Percentiles rank a stretch among this genome's conserved stretches.
phyloP scores from a whole-genome alignment of 2,113 vertebrate species.

The Lutjanus erythropterus region DNA sequence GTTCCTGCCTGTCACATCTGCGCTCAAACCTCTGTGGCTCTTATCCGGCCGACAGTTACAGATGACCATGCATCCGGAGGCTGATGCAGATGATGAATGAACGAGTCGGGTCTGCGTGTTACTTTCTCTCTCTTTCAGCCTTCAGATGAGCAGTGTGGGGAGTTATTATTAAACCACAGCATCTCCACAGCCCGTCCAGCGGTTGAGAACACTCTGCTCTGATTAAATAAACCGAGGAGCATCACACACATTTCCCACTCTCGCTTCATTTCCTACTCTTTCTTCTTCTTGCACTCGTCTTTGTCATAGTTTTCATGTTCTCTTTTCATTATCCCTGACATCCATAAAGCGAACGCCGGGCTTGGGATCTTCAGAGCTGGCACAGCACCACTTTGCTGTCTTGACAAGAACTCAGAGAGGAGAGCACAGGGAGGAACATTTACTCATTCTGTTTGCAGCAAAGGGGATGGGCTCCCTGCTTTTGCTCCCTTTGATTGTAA shows the following conservation, averaged over 20 bases:
- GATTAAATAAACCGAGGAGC: constrained; percentile 57
- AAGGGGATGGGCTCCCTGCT: constrained; percentile 66
- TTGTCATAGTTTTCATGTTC: constrained; percentile 58
- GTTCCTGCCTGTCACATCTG: constrained; percentile 68
- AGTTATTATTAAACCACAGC: constrained; percentile 62
- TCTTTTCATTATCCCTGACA: constrained; percentile 63
- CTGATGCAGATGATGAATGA: constrained; percentile 65
- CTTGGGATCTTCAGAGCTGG: constrained; percentile 54
- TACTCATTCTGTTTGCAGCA: constrained; percentile 79
- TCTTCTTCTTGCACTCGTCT: constrained; percentile 37
- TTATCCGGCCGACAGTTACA: constrained; percentile 70
- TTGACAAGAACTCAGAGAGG: constrained; percentile 62
- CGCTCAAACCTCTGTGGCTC: constrained; percentile 56
- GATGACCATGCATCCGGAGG: constrained; percentile 67
- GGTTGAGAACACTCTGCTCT: constrained; percentile 56
- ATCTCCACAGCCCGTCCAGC: constrained; percentile 36
- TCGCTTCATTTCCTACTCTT: constrained; percentile 55
- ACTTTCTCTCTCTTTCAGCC: constrained; percentile 42
- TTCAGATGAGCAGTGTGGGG: constrained; percentile 14
- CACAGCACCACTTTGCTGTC: constrained; percentile 57
- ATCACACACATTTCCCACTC: constrained; percentile 22
- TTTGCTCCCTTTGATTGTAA: constrained; percentile 79
- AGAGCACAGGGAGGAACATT: constrained; percentile 68
- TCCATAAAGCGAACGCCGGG: constrained; percentile 32
- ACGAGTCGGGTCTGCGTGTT: constrained; percentile 13